Base-by-base conservation (phyloP, 2,888 invertebrate species). In the Linnaemya vulpina region DNA sequence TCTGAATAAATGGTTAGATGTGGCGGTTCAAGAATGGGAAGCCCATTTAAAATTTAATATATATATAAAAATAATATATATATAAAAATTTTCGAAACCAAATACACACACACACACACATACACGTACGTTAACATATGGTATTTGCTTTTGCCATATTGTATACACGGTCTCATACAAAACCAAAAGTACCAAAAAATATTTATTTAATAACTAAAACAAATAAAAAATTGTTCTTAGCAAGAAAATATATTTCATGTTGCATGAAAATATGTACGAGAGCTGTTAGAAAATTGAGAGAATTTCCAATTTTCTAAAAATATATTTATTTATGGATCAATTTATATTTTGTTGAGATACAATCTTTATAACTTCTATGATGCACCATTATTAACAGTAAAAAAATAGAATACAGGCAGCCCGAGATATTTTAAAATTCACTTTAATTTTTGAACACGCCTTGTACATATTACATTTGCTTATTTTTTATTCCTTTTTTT, bases 41-140 rank as follows among this genome's bases (percentile, higher is more conserved):
- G 15, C 30, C 55, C 76, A 67, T 53, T 65, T 13, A 30, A 55
- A 55, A 25, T 75, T 53, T n/a, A n/a, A n/a, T n/a, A n/a, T n/a
- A n/a, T 30, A 49, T 74, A 38, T 35, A 35, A 25, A 60, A 30
- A 75, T 53, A 62, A 22, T 62, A 22, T n/a, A n/a, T n/a, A 13
- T 51, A 62, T 25, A 25, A 49, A 63, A 55, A 55, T 30, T 35
- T 43, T 55, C 35, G 20, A 67, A 43, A 76, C 13, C 38, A 40
- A 53, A 63, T 30, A 17, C 0, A 13, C 1, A 30, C 15, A 30
- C 30, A 30, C 30, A 2, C 30, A 30, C 30, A 5, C 30, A 30
- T n/a, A n/a, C n/a, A n/a, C n/a, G n/a, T n/a, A n/a, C n/a, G n/a
- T n/a, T n/a, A 46, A 74, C 51, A n/a, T 65, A 20, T 55, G 53